Evolutionary conservation across 2,888 invertebrate species (phyloP).

Genomic region (Xylocampa areola): DNA sequence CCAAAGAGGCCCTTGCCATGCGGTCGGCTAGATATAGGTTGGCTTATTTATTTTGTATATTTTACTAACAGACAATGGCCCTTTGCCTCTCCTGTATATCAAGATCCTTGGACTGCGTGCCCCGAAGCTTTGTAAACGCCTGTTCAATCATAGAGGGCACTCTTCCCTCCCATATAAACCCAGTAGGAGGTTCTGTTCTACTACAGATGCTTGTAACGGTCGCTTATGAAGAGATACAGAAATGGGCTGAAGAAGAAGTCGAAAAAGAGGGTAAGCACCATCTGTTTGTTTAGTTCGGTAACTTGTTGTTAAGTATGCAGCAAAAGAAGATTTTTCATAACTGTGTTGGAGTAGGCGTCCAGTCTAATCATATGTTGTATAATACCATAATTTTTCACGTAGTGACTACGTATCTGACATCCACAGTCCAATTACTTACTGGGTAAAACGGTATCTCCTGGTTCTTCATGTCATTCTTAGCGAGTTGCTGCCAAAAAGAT

Average conservation of each 20-base stretch:
- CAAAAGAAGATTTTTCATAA: too few species aligned
- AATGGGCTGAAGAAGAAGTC: slow-evolving; percentile 82
- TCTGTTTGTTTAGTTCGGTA: slow-evolving; percentile 10
- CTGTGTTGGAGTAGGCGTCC: too few species aligned
- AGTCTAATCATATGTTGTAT: too few species aligned
- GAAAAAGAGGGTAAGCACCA: slow-evolving; percentile 71
- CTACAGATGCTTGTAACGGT: slow-evolving; percentile 93
- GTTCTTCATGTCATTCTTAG: too few species aligned
- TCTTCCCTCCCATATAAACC: slow-evolving; percentile 92
- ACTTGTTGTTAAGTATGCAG: neutral
- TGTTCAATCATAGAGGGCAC: slow-evolving; percentile 91
- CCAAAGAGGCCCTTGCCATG: too few species aligned
- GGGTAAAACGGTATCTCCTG: too few species aligned
- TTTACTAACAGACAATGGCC: slow-evolving; percentile 90
- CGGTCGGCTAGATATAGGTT: neutral
- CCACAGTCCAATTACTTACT: too few species aligned
- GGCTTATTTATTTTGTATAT: slow-evolving; percentile 1
- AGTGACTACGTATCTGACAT: too few species aligned
- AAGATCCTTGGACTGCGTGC: slow-evolving; percentile 92
- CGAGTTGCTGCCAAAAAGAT: too few species aligned
- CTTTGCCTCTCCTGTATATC: slow-evolving; percentile 92
- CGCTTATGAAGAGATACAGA: slow-evolving; percentile 91
- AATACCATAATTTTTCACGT: too few species aligned
- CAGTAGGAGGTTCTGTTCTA: slow-evolving; percentile 92
- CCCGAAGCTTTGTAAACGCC: slow-evolving; percentile 89